Percentiles rank a stretch among this genome's conserved stretches.
phyloP scores from a whole-genome alignment of 2,888 invertebrate species.

The Drosophila histrio region DNA sequence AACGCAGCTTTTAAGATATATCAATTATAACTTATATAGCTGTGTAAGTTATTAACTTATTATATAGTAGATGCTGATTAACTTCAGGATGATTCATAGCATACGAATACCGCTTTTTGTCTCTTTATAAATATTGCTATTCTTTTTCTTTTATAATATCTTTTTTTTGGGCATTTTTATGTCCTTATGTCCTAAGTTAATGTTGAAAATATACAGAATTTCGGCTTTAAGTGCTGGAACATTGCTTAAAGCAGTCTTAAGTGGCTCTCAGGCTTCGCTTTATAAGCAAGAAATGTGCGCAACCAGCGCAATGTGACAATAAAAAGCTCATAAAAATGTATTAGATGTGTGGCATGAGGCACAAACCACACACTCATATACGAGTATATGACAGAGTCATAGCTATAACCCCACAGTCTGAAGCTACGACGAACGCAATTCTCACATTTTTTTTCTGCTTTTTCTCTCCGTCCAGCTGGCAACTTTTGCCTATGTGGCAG shows the following conservation, averaged over 20 bases:
- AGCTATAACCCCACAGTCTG: neutral
- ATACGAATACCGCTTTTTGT: neutral
- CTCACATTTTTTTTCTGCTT: conserved; percentile 4
- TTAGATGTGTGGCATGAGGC: conserved; percentile 50
- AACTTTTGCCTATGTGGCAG: conserved; percentile 66
- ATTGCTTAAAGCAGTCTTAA: conserved; percentile 43
- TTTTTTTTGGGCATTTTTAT: neutral
- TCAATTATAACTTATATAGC: no score
- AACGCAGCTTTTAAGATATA: no score
- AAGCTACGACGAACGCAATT: conserved; percentile 16
- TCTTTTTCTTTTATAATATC: neutral
- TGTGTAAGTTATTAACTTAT: no score
- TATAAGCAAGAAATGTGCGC: conserved; percentile 50
- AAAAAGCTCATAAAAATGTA: conserved; percentile 77
- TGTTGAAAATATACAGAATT: conserved; percentile 21
- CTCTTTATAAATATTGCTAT: neutral
- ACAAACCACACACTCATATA: neutral
- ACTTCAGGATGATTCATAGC: no score
- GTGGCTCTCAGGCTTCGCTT: conserved; percentile 45
- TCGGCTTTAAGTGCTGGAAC: conserved; percentile 25
- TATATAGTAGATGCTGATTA: neutral
- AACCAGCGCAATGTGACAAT: conserved; percentile 76
- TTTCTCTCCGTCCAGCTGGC: conserved; percentile 34
- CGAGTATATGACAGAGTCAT: conserved; percentile 12
- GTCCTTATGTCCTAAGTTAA: neutral